Evolutionary conservation across 2,113 vertebrate genomes (phyloP), one percentile per base, ranked within the genome.

Genomic region (Petaurus breviceps): DNA sequence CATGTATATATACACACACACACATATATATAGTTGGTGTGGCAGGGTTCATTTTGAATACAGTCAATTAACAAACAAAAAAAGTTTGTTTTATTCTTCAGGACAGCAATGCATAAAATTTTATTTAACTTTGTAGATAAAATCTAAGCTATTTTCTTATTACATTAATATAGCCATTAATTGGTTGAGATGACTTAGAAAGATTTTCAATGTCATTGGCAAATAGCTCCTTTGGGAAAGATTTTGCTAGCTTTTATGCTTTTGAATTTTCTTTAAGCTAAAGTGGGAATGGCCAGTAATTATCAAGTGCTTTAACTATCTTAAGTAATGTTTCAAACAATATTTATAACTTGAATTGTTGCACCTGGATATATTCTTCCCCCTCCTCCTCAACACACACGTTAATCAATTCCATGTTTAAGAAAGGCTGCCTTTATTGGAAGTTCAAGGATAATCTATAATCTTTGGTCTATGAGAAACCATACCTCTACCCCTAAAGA

Each of bases 361-460:
- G 93, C 92, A 90, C 51, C 26, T 89, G 89, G 52, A 92, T 89
- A 31, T 51, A 96, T 95, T 90, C 95, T 52, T 93, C 68, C 77
- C 90, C 28, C 54, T 92, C 37, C 14, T 8, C n/a, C 19, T 43
- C n/a, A 84, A 84, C 37, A 43, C 2, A 84, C 19, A 19, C 0
- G 0, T 52, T 96, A 95, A 95, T 96, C 94, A 93, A 61, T 91
- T 97, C 43, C 91, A 51, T 93, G 97, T 37, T n/a, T 96, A 94
- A 95, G 53, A 96, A 97, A 94, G 98, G 97, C 46, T 51, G 0
- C 51, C 92, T 96, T 97, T 91, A 94, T 96, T 98, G 98, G 97
- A 98, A 95, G 61, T 95, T 97, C 94, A 96, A 97, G 96, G 46
- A 92, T 90, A 95, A 93, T 91, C 68, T 95, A 94, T 92, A 96